Evolutionary conservation across 2,113 vertebrate genomes (phyloP).

Genomic region (Thomomys bottae): DNA sequence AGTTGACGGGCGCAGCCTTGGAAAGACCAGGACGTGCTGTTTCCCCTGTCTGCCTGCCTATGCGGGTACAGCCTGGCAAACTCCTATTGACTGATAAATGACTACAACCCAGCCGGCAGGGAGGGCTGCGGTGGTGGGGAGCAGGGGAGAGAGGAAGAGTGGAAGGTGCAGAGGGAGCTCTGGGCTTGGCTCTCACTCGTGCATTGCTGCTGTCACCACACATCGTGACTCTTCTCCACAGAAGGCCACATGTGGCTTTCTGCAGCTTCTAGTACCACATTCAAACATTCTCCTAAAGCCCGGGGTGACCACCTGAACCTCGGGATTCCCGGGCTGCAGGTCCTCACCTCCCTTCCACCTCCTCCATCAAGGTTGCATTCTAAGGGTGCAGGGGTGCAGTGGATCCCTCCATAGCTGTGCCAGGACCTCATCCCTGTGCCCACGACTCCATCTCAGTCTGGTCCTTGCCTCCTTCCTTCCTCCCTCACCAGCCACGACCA

Average conservation of each 20-base stretch:
- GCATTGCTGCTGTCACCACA: not conserved
- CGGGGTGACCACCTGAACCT: not conserved
- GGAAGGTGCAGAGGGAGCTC: not conserved
- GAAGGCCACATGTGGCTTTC: not conserved
- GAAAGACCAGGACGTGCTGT: not conserved
- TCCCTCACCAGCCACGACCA: not conserved
- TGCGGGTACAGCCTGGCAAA: not conserved
- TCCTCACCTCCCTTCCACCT: not conserved
- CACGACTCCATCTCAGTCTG: not conserved
- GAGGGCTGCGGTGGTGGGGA: not conserved
- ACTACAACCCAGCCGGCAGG: not conserved
- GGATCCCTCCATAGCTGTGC: not conserved
- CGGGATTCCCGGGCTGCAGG: not conserved
- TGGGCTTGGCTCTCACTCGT: not conserved
- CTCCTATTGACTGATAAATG: conserved; percentile 44
- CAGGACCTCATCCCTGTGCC: not conserved
- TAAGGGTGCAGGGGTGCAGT: not conserved
- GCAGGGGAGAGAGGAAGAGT: not conserved
- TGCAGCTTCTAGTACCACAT: not conserved
- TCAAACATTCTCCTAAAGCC: not conserved
- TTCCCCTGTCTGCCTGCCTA: not conserved
- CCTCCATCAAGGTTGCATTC: not conserved
- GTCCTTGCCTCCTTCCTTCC: not conserved
- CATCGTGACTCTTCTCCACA: not conserved
- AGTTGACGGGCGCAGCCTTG: not conserved